A percentile compares a stretch with the other conserved stretches of the same genome.
These are phyloP conservation scores for Endotricha flammealis DNA, from an alignment of 2,888 invertebrate genomes.

Conservation along the genomic window DNA sequence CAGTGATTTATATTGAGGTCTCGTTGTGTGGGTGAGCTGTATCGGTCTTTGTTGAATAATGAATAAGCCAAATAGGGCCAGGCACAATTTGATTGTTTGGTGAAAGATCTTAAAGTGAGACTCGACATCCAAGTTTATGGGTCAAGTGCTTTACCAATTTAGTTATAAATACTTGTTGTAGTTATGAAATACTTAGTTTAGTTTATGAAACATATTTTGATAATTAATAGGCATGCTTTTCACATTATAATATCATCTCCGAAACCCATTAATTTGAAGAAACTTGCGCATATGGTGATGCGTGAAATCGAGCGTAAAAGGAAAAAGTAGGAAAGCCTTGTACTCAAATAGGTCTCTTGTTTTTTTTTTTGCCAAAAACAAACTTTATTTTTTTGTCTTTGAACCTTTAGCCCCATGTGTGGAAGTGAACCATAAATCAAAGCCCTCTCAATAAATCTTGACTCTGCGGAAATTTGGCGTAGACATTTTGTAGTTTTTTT, in stretches of 20 bases:
- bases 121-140: too few species aligned
- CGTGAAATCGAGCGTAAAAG: neutral
- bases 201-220: too few species aligned
- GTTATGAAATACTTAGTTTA: too few species aligned
- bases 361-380: conserved; percentile 56
- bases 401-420: conserved; percentile 65
- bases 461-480: conserved; percentile 52
- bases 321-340: conserved; percentile 31
- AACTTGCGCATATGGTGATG: neutral
- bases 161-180: too few species aligned
- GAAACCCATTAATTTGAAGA: neutral
- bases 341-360: conserved; percentile 41
- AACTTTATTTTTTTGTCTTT: conserved; percentile 63
- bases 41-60: neutral
- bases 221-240: too few species aligned
- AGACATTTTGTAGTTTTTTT: conserved; percentile 48
- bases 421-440: conserved; percentile 69
- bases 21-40: neutral
- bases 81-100: too few species aligned
- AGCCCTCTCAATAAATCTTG: conserved; percentile 67
- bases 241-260: too few species aligned
- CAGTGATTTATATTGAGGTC: conserved; percentile 46
- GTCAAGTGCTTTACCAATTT: too few species aligned
- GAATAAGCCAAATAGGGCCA: too few species aligned
- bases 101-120: too few species aligned